These are phyloP conservation scores for Hyperoplus immaculatus DNA, from an alignment of 2,797 vertebrate genomes.

Conservation along the genomic window DNA sequence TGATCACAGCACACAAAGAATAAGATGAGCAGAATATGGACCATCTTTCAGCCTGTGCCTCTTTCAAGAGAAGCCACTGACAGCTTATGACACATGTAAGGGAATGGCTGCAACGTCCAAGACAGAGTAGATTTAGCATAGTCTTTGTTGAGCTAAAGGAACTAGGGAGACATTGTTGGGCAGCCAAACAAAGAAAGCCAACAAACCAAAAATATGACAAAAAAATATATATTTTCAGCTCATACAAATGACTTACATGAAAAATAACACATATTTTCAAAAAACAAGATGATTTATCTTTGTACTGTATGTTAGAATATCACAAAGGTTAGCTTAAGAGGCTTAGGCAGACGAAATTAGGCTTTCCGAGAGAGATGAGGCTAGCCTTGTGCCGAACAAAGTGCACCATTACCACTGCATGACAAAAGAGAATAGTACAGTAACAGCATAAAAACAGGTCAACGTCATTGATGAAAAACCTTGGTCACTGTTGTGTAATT, in stretches of 20 bases:
- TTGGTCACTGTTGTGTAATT: constrained; percentile 53
- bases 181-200: constrained; percentile 4
- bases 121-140: constrained; percentile 57
- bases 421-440: constrained; percentile 30
- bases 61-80: constrained; percentile 45
- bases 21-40: constrained; percentile 59
- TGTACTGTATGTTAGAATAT: constrained; percentile 11
- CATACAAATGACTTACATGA: constrained; percentile 13
- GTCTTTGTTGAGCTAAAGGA: constrained; percentile 42
- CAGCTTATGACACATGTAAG: constrained; percentile 55
- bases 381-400: constrained; percentile 11
- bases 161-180: constrained; percentile 8
- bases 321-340: constrained; percentile 6
- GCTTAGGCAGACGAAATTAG: constrained; percentile 11
- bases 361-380: constrained; percentile 24
- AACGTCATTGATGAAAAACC: constrained; percentile 39
- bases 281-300: constrained; percentile 19
- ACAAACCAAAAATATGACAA: not conserved
- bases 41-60: constrained; percentile 49
- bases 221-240: not conserved
- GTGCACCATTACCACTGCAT: constrained; percentile 34
- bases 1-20: constrained; percentile 71
- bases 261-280: constrained; percentile 2
- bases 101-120: constrained; percentile 53
- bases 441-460: constrained; percentile 36